Percentiles rank a stretch among this genome's conserved stretches.
Evolutionary conservation across 2,888 invertebrate species (phyloP).

Genomic region (Meiosimyza decipiens): DNA sequence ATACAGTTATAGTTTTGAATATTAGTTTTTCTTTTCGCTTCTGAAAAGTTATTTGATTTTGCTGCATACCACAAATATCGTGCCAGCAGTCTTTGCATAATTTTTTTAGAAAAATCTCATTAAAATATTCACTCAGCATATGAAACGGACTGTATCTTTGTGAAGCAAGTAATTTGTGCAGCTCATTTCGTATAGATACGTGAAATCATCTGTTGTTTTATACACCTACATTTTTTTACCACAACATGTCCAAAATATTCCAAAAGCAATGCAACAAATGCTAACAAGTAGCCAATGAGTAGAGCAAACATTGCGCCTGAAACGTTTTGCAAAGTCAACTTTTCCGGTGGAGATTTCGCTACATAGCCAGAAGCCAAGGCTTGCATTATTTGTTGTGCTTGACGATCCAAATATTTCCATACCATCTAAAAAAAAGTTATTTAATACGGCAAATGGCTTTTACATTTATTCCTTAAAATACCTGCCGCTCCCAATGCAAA

Average conservation of each 20-base stretch:
- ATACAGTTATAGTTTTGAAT: no score
- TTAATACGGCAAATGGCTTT: not conserved
- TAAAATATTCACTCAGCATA: no score
- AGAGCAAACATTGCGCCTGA: constrained; percentile 60
- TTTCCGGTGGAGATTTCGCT: constrained; percentile 53
- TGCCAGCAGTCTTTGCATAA: no score
- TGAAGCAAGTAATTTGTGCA: no score
- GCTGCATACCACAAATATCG: no score
- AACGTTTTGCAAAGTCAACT: constrained; percentile 58
- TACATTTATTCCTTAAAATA: constrained; percentile 31
- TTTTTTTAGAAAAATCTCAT: no score
- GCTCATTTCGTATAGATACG: not conserved
- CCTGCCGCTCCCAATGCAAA: constrained; percentile 59
- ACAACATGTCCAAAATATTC: constrained; percentile 46
- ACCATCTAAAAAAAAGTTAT: constrained; percentile 44
- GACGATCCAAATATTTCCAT: constrained; percentile 54
- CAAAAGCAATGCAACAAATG: constrained; percentile 49
- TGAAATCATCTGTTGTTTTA: not conserved
- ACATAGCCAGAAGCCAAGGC: constrained; percentile 51
- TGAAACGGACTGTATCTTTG: no score
- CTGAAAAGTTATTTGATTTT: no score
- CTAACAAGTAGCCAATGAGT: constrained; percentile 54
- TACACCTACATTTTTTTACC: no score
- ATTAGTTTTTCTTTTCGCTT: no score
- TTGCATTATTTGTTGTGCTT: constrained; percentile 54